These are phyloP conservation scores for Synergus itoensis DNA, from an alignment of 2,888 invertebrate genomes.

Conservation along the genomic window DNA sequence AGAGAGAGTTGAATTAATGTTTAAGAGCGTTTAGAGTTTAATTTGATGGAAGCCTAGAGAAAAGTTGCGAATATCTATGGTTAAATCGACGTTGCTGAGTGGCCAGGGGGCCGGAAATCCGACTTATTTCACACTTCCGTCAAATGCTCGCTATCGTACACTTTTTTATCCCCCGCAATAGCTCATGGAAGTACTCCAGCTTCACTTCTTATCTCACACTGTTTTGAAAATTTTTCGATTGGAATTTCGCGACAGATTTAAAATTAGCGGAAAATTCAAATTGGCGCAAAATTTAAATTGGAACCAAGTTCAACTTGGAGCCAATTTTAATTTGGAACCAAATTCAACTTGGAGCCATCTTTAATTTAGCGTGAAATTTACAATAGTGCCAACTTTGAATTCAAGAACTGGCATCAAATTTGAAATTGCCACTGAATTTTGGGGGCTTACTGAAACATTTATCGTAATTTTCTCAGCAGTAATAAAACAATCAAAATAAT, in stretches of 20 bases:
- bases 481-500: constrained; percentile 32
- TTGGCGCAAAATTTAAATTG: neutral
- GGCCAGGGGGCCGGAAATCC: neutral
- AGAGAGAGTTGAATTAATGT: constrained; percentile 24
- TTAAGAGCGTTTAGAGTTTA: constrained; percentile 33
- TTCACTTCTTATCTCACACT: neutral
- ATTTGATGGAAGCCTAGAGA: constrained; percentile 44
- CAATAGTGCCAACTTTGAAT: neutral
- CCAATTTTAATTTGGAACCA: neutral
- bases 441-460: neutral
- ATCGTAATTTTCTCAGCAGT: neutral
- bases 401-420: constrained; percentile 10
- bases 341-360: neutral
- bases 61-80: constrained; percentile 7
- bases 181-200: neutral
- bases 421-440: neutral
- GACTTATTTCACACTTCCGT: neutral
- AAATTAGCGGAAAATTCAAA: neutral
- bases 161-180: neutral
- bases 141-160: constrained; percentile 10
- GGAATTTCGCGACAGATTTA: neutral
- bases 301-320: neutral
- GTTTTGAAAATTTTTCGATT: neutral
- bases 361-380: neutral
- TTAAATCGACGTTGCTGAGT: neutral